A percentile compares a stretch with the other conserved stretches of the same genome.
Conservation (phyloP, 2,797 vertebrate genomes). For the Leptodactylus fallax region DNA sequence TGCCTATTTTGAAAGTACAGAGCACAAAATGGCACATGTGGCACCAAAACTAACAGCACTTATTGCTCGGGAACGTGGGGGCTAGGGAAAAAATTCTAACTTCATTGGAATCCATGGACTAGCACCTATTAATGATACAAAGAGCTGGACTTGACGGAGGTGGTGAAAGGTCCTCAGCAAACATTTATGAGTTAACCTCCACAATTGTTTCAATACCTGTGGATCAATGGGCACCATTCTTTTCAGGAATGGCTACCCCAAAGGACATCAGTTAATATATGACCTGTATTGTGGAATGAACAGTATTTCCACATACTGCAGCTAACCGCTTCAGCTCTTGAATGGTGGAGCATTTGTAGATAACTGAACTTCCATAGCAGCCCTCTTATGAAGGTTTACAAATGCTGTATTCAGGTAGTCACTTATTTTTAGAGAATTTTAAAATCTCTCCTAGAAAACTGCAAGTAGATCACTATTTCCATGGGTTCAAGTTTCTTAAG, state of each 20-base stretch:
- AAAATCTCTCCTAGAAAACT: neutral
- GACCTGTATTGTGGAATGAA: neutral
- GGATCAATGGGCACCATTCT: conserved; percentile 1
- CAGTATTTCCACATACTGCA: neutral
- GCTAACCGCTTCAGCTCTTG: neutral
- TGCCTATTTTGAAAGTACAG: too few relatives aligned
- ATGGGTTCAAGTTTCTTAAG: neutral
- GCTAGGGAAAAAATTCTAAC: too few relatives aligned
- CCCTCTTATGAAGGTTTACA: neutral
- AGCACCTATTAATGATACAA: too few relatives aligned
- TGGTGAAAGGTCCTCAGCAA: neutral
- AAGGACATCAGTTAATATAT: neutral
- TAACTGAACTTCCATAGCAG: neutral
- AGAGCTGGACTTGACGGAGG: too few relatives aligned
- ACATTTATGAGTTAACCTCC: neutral
- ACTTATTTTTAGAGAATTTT: too few relatives aligned
- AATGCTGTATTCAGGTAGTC: too few relatives aligned
- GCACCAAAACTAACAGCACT: too few relatives aligned
- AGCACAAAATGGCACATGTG: too few relatives aligned
- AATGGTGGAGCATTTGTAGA: neutral
- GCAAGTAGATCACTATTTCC: neutral
- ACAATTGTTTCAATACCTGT: neutral
- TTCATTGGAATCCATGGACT: too few relatives aligned
- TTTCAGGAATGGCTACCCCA: neutral
- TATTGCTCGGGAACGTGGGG: too few relatives aligned